Conservation (phyloP, 2,888 invertebrate species). For the Tetheella fluctuosa region DNA sequence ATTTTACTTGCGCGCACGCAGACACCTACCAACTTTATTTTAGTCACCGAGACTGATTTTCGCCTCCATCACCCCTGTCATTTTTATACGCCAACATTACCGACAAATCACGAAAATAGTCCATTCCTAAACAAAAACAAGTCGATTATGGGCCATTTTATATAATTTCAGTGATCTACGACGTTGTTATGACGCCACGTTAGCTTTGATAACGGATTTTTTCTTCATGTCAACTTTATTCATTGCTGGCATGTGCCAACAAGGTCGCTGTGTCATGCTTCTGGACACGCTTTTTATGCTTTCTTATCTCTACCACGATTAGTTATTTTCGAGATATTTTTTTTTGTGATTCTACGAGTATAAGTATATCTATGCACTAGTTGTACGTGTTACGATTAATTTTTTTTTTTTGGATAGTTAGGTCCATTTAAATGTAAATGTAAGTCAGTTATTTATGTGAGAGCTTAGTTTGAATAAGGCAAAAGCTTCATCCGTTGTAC, state of each 20-base stretch:
- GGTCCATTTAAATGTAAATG: neutral
- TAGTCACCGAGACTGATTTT: slow-evolving; percentile 68
- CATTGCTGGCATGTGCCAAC: slow-evolving; percentile 60
- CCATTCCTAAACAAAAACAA: slow-evolving; percentile 78
- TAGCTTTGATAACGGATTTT: slow-evolving; percentile 68
- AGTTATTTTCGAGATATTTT: slow-evolving; percentile 34
- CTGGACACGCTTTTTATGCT: slow-evolving; percentile 55
- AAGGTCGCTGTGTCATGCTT: slow-evolving; percentile 45
- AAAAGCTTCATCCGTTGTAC: neutral
- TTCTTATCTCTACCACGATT: slow-evolving; percentile 36
- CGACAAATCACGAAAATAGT: slow-evolving; percentile 77
- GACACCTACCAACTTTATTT: slow-evolving; percentile 69
- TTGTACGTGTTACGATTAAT: neutral
- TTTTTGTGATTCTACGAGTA: neutral
- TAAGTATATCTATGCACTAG: neutral
- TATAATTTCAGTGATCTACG: slow-evolving; percentile 76
- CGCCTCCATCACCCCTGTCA: slow-evolving; percentile 62
- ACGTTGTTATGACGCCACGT: slow-evolving; percentile 57
- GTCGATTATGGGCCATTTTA: slow-evolving; percentile 76
- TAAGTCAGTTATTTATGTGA: neutral
- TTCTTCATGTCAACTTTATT: slow-evolving; percentile 64
- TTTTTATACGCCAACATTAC: slow-evolving; percentile 73
- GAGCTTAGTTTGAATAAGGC: neutral
- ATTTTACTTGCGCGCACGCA: slow-evolving; percentile 58
- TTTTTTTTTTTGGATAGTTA: neutral